Conservation (phyloP, 2,888 invertebrate species). For the Lycia hirtaria region DNA sequence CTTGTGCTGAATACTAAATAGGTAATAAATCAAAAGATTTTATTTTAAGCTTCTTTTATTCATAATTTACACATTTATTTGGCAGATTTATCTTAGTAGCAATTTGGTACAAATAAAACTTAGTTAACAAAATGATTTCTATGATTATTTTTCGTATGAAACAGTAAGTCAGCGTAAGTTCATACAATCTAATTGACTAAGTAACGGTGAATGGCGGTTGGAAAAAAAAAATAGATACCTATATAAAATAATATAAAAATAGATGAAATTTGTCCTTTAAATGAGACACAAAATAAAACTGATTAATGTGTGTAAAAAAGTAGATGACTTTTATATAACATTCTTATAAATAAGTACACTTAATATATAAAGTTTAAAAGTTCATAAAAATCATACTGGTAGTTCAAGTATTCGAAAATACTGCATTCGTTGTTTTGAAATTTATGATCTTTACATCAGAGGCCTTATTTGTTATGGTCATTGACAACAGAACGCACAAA, state of each 20-base stretch:
- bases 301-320: too few relatives aligned
- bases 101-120: constrained; percentile 45
- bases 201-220: neutral
- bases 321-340: too few relatives aligned
- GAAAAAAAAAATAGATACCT: neutral
- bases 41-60: constrained; percentile 66
- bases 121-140: constrained; percentile 56
- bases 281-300: too few relatives aligned
- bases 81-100: constrained; percentile 65
- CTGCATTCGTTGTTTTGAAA: neutral
- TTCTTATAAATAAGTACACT: too few relatives aligned
- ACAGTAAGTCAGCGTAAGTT: neutral
- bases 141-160: neutral
- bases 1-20: neutral
- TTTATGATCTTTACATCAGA: neutral
- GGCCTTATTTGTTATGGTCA: too few relatives aligned
- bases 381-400: neutral
- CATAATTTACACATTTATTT: constrained; percentile 72
- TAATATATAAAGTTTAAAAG: neutral
- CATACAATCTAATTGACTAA: neutral
- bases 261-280: too few relatives aligned
- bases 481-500: too few relatives aligned
- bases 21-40: constrained; percentile 17
- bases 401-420: neutral
- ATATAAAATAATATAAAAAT: neutral